phyloP scores from a whole-genome alignment of 2,113 vertebrate genomes.

The Hipposideros armiger region DNA sequence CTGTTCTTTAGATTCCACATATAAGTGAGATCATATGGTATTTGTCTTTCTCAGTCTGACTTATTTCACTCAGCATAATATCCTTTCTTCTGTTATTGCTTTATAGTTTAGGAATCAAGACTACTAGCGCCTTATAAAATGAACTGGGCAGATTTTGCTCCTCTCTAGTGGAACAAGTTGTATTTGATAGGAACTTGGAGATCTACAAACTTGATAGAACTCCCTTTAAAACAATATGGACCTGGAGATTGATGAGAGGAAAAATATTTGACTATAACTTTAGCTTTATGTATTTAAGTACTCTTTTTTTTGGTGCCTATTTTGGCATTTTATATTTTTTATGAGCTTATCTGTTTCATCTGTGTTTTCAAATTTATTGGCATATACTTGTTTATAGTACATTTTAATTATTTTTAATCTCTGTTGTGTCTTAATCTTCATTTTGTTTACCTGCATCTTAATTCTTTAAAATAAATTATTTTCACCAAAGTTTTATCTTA shows the following conservation, averaged over 20 bases:
- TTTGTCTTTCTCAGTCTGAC: too few relatives aligned
- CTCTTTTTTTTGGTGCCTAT: background rate
- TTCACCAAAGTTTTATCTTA: background rate
- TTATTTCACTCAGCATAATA: background rate
- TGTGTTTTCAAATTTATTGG: background rate
- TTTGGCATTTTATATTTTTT: background rate
- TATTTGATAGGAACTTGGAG: background rate
- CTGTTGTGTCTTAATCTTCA: background rate
- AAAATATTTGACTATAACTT: background rate
- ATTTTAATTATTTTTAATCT: background rate
- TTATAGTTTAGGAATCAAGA: background rate
- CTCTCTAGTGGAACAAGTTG: background rate
- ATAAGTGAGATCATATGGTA: too few relatives aligned
- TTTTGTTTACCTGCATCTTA: background rate
- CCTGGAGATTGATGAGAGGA: background rate
- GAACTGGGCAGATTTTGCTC: background rate
- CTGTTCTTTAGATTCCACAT: too few relatives aligned
- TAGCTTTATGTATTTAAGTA: background rate
- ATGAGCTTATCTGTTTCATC: background rate
- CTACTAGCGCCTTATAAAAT: background rate
- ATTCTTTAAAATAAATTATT: background rate
- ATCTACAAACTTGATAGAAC: background rate
- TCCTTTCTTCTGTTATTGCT: background rate
- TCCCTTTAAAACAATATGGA: background rate
- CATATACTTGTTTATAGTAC: background rate